phyloP scores from a whole-genome alignment of 2,888 invertebrate genomes.

The Frankliniella intonsa region DNA sequence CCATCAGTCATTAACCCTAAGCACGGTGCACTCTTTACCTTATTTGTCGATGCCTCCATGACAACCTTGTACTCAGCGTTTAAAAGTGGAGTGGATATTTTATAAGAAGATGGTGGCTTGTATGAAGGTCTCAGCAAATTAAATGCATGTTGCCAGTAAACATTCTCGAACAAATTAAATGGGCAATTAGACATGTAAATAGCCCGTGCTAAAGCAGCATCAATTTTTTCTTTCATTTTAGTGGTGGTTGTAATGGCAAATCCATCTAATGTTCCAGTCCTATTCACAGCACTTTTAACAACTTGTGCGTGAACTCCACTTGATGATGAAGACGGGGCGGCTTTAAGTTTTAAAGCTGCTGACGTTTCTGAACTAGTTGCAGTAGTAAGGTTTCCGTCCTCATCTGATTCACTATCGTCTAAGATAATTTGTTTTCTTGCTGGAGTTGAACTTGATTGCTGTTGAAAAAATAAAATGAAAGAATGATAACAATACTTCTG shows the following conservation, averaged over 20 bases:
- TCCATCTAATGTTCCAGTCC: neutral
- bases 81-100: neutral
- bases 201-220: neutral
- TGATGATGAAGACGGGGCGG: neutral
- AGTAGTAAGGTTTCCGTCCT: neutral
- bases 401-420: neutral
- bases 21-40: neutral
- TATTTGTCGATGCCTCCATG: neutral
- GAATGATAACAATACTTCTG: neutral
- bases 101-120: neutral
- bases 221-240: neutral
- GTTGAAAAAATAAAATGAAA: neutral
- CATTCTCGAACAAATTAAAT: neutral
- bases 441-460: neutral
- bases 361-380: neutral
- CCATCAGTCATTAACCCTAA: neutral
- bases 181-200: neutral
- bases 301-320: neutral
- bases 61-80: neutral
- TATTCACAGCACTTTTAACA: neutral
- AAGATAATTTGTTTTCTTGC: neutral
- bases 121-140: neutral
- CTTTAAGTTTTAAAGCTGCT: neutral
- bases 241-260: neutral
- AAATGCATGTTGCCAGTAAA: neutral